These are phyloP conservation scores for Cyclopterus lumpus DNA, from an alignment of 2,797 vertebrate species.

Conservation along the genomic window DNA sequence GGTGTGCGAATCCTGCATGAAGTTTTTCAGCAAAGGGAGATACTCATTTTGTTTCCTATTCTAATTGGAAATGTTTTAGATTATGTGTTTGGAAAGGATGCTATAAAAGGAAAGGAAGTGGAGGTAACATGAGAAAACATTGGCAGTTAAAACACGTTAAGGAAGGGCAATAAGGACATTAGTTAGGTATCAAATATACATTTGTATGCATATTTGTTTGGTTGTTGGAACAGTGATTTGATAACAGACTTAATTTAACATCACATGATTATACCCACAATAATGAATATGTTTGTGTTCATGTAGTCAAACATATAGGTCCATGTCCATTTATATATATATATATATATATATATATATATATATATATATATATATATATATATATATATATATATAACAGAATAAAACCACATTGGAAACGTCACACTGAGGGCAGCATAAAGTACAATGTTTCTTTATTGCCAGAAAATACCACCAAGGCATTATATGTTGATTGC, in stretches of 20 bases:
- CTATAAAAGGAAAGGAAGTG: constrained; percentile 27
- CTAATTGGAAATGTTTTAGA: constrained; percentile 2
- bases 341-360: too few species aligned
- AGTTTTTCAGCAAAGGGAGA: constrained; percentile 2
- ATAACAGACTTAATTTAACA: constrained; percentile 41
- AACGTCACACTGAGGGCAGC: neutral
- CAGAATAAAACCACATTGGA: neutral
- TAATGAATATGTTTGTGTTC: constrained; percentile 39
- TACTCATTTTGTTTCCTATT: neutral
- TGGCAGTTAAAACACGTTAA: constrained; percentile 28
- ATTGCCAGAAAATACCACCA: neutral
- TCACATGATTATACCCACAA: constrained; percentile 25
- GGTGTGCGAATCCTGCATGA: too few species aligned
- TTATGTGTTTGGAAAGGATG: constrained; percentile 20
- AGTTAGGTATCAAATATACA: constrained; percentile 70
- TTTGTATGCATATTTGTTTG: constrained; percentile 74
- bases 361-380: neutral
- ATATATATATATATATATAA: neutral
- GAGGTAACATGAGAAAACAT: constrained; percentile 14
- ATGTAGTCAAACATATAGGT: constrained; percentile 27
- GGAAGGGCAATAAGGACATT: constrained; percentile 32
- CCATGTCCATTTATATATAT: too few species aligned
- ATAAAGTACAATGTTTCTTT: neutral
- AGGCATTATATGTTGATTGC: neutral
- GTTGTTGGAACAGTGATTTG: constrained; percentile 59